A percentile compares a stretch with the other conserved stretches of the same genome.
These are phyloP conservation scores for Parauchenoglanis ngamensis DNA, from an alignment of 2,797 vertebrate species.

Conservation along the genomic window DNA sequence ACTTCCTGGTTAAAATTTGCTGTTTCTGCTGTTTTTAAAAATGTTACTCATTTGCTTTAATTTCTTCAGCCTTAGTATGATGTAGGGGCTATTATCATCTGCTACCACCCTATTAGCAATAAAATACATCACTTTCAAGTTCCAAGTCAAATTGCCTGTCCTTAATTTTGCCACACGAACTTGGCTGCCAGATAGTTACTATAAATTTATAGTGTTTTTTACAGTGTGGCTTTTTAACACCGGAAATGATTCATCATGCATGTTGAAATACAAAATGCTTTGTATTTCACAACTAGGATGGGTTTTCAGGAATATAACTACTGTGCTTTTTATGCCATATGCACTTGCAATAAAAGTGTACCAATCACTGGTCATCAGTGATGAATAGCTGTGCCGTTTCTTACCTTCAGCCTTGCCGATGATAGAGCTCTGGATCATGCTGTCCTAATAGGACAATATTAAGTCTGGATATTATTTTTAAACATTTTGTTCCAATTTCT, in stretches of 20 bases:
- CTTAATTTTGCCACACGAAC: neutral
- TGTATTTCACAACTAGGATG: constrained; percentile 11
- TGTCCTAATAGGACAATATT: neutral
- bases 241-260: neutral
- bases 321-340: neutral
- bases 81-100: neutral
- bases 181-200: neutral
- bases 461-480: neutral
- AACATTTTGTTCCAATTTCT: neutral
- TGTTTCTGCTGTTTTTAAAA: neutral
- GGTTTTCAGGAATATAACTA: neutral
- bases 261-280: neutral
- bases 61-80: neutral
- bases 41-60: neutral
- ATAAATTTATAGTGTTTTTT: neutral
- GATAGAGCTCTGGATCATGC: neutral
- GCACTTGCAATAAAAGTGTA: neutral
- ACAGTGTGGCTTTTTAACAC: neutral
- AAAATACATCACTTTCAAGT: neutral
- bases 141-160: neutral
- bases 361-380: neutral
- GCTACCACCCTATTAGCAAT: neutral
- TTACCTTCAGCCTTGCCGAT: constrained; percentile 7
- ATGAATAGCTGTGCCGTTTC: neutral
- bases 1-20: neutral